Conservation (phyloP, 2,797 vertebrate species). For the Anisognathus igniventris region DNA sequence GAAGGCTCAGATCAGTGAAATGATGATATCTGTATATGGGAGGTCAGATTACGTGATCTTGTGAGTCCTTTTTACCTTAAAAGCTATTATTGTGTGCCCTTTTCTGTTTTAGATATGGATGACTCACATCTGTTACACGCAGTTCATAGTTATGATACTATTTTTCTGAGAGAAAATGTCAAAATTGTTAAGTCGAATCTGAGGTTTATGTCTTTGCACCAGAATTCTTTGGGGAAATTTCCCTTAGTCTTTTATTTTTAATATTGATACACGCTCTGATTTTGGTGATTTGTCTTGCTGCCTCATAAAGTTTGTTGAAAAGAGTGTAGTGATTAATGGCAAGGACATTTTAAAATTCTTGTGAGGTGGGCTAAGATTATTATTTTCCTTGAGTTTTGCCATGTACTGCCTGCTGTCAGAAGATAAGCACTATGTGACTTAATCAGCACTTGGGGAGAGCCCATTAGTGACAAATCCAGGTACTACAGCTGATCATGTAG, state of each 20-base stretch:
- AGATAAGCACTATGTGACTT: constrained; percentile 1
- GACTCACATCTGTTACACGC: not conserved
- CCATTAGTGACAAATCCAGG: not conserved
- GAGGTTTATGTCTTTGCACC: not conserved
- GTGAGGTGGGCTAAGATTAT: not conserved
- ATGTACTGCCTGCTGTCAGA: not conserved
- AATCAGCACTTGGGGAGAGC: not conserved
- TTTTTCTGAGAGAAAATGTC: not conserved
- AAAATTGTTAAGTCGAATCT: not conserved
- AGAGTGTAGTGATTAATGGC: not conserved
- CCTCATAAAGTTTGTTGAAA: constrained; percentile 22
- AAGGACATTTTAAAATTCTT: constrained; percentile 3
- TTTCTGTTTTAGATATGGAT: not conserved
- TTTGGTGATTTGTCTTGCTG: constrained; percentile 8
- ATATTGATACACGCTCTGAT: not conserved
- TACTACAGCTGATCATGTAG: not conserved
- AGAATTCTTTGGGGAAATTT: constrained; percentile 17
- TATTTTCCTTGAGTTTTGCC: constrained; percentile 9
- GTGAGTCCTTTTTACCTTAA: not conserved
- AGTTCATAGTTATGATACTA: not conserved
- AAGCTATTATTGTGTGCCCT: not conserved
- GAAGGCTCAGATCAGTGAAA: not conserved
- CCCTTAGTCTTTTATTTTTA: constrained; percentile 13
- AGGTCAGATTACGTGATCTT: not conserved
- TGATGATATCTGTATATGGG: not conserved